Evolutionary conservation across 1,140 invertebrate species (phyloP), one percentile per base, ranked within the genome.

Genomic region (Trichonephila inaurata): DNA sequence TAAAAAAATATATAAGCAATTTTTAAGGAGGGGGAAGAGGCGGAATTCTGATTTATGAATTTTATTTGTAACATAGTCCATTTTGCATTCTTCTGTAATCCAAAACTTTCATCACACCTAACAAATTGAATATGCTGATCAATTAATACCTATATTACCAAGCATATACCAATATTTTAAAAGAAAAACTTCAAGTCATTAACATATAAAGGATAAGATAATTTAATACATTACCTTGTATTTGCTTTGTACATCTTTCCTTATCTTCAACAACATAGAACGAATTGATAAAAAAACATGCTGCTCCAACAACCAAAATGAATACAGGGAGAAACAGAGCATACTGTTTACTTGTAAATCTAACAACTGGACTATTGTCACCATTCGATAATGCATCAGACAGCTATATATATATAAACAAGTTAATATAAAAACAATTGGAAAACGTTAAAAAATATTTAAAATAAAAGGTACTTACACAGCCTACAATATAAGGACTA

Each of bases 261-360:
- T 97, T 98, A 95, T 99, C 99, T 94, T 97, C 97, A 69, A 98
- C 96, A 90, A 99, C 97, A 95, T 98, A 98, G 69, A 98, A 96
- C 0, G 98, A 97, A n/a, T 98, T 98, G 58, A 98, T 95, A 18
- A 99, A 96, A 96, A 99, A 99, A 96, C 98, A 98, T 6, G 98
- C 95, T 2, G 97, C 98, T 62, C 99, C 99, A 12, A 99, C 89
- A 0, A 99, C 97, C 96, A 98, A 98, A 0, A 99, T 97, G 95
- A 99, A 98, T 95, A 97, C 97, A 16, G 98, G 98, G 0, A 98
- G 96, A 95, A 98, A 99, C 19, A 99, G 96, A 0, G 99, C 97
- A 95, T 98, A 98, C 95, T 99, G 98, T 72, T 99, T 96, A 51
- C 98, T 97, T 93, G 97, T 96, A 95, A 98, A 99, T 92, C 97